These are phyloP conservation scores for Enteromius afrohamiltoni DNA, from an alignment of 2,797 vertebrate species.

Conservation along the genomic window DNA sequence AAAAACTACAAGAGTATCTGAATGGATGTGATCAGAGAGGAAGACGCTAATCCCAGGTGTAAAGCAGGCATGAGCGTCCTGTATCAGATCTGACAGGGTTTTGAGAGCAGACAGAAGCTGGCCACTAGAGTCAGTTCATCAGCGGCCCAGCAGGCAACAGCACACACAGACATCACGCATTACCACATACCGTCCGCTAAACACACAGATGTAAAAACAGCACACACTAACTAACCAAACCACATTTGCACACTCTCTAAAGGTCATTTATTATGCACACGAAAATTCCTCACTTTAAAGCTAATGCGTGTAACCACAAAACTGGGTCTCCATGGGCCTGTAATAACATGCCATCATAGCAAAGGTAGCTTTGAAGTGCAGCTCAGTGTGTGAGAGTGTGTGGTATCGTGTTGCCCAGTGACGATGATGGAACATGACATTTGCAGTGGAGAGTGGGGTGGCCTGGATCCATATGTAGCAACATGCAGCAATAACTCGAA, in stretches of 20 bases:
- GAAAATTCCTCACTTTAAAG: constrained; percentile 27
- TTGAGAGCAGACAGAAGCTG: constrained; percentile 46
- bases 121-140: constrained; percentile 50
- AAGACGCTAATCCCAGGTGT: not conserved
- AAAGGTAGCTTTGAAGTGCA: constrained; percentile 46
- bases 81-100: constrained; percentile 39
- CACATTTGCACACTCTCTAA: constrained; percentile 20
- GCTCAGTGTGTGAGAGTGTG: constrained; percentile 31
- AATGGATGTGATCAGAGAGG: not conserved
- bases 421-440: constrained; percentile 61
- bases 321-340: constrained; percentile 44
- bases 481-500: constrained; percentile 45
- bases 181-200: constrained; percentile 16
- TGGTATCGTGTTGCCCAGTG: constrained; percentile 52
- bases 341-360: constrained; percentile 56
- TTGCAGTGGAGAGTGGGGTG: constrained; percentile 57
- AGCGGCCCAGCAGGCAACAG: constrained; percentile 27
- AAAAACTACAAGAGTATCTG: not conserved
- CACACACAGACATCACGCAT: constrained; percentile 12
- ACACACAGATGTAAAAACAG: constrained; percentile 24
- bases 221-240: constrained; percentile 27
- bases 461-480: constrained; percentile 57
- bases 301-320: constrained; percentile 35
- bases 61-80: not conserved
- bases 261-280: constrained; percentile 37